Base-by-base conservation (phyloP, 2,888 invertebrate species). In the Druceiella hillmani region DNA sequence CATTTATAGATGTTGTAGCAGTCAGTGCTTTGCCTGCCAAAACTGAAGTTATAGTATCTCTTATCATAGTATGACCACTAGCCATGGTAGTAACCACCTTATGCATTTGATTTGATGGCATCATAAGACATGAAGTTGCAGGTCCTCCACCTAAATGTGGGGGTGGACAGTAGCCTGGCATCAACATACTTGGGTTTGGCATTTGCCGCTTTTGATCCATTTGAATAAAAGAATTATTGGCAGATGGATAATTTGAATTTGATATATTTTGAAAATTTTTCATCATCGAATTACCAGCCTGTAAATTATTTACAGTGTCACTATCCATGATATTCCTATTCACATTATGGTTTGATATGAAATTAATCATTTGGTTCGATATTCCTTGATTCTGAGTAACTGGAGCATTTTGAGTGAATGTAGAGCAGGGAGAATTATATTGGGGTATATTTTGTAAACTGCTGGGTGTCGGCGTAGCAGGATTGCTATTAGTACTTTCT, bases 41-140 rank as follows among this genome's bases (percentile, higher is more conserved):
- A 2, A 87, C 87, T 1, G 83, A 86, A 0, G 88, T 89, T 12
- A 88, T 83, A 0, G 88, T 87, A 55, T 87, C 87, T 48, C 87
- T 77, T 20, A 84, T 83, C 2, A 80, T 81, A 1, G 86, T 86
- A 55, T 84, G 79, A 5, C 85, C 81, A 54, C 83, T 83, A 0
- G 84, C 84, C 61, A 73, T 69, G 2, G 69, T 71, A 2, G 66
- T 66, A 0, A 72, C 65, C 45, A 59, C 62, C 1, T 66, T 63
- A 47, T 70, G 71, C 2, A 68, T 61, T 38, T 69, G 68, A 50
- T 66, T 66, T 2, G 69, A 56, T 46, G 66, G 68, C 43, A 67
- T 59, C 22, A 67, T 48, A n/a, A n/a, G n/a, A n/a, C n/a, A n/a
- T 1, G 68, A 64, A 46, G 64, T 66, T 1, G 69, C 64, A 1